phyloP scores from a whole-genome alignment of 2,797 vertebrate genomes.

The Clarias platycephalus region DNA sequence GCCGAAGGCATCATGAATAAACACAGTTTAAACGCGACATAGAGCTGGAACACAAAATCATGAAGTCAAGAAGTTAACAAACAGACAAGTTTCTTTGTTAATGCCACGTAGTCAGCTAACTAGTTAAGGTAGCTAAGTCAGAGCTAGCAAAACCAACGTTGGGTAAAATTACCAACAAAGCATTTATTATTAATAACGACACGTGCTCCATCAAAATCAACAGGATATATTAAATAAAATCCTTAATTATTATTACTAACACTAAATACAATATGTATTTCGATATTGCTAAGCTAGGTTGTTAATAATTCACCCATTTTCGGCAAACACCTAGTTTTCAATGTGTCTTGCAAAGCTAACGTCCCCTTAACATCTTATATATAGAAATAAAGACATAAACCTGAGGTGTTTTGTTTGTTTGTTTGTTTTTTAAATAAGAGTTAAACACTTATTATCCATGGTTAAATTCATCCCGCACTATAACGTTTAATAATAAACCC shows the following conservation, averaged over 20 bases:
- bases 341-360: not conserved
- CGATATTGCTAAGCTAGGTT: too few relatives aligned
- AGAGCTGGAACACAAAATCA: conserved; percentile 7
- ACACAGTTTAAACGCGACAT: not conserved
- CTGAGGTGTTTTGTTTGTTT: too few relatives aligned
- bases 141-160: conserved; percentile 7
- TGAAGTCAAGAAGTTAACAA: not conserved
- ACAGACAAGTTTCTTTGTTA: not conserved
- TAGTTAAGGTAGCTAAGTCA: not conserved
- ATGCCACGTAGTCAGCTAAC: not conserved
- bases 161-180: not conserved
- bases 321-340: not conserved
- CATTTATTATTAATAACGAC: not conserved
- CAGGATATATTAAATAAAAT: not conserved
- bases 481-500: not conserved
- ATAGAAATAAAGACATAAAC: not conserved
- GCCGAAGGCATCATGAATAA: conserved; percentile 76
- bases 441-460: not conserved
- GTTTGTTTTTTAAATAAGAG: too few relatives aligned
- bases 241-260: not conserved
- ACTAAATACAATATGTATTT: not conserved
- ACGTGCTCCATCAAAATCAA: not conserved
- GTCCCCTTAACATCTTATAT: not conserved
- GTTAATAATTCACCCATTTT: not conserved
- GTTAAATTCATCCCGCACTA: not conserved